Base-by-base conservation (phyloP, 2,113 vertebrate genomes). In the Notarius lentiginosus region DNA sequence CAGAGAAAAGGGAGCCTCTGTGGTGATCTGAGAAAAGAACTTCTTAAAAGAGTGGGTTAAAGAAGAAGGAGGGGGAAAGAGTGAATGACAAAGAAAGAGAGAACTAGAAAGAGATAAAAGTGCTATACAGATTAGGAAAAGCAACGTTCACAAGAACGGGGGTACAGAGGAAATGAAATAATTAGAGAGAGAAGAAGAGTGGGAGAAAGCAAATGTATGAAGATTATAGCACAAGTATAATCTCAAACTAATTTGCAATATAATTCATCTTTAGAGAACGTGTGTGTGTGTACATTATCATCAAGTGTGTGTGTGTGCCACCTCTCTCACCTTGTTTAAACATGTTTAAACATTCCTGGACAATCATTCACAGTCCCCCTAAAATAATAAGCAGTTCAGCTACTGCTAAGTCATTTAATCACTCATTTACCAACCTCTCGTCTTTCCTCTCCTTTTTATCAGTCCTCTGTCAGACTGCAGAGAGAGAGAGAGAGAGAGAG, bases 321-420 rank as follows among this genome's bases (percentile, higher is more conserved):
- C 5, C 60, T 5, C 24, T 60, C 53, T 27, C 24, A 11, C 51
- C 18, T 79, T 47, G 65, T 58, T 83, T 66, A 72, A 85, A 55
- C 47, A 56, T 82, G 79, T 83, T 82, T 56, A 85, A 72, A 85
- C 86, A 85, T 88, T 88, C 87, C 87, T 65, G 56, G 8, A 76
- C 60, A 84, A 34, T 82, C 76, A 79, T 88, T 79, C 70, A 27
- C 65, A 82, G 51, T 85, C 68, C 53, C n/a, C 41, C 82, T 87
- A 72, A 20, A 82, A 86, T 82, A 88, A 89, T 84, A 89, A 88
- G 84, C 81, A 84, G 12, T 73, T 73, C 83, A 85, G 89, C 88
- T 90, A 89, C 88, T 86, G 83, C 72, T 85, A 70, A 72, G 72
- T 30, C 80, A 77, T 84, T 51, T 87, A 83, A 79, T 86, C 22